These are phyloP conservation scores for Taurulus bubalis DNA, from an alignment of 2,113 vertebrate species.

Conservation along the genomic window DNA sequence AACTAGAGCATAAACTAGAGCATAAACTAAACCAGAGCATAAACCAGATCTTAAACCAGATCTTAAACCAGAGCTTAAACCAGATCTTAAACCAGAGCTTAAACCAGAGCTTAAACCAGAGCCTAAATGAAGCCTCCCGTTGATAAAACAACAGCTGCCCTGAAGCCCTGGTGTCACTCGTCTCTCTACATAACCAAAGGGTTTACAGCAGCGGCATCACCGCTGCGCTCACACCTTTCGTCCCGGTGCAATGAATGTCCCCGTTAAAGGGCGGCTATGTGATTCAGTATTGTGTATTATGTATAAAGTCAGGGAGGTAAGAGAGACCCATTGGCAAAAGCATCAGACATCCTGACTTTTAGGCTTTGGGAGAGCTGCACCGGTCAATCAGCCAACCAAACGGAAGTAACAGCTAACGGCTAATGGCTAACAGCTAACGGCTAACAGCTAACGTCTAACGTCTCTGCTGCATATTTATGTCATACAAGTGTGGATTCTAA, in stretches of 20 bases:
- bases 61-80: too few relatives aligned
- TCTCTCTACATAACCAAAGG: conserved; percentile 37
- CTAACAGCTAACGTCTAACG: too few relatives aligned
- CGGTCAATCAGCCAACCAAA: too few relatives aligned
- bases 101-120: too few relatives aligned
- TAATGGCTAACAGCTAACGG: too few relatives aligned
- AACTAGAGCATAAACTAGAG: too few relatives aligned
- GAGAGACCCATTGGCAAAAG: background rate
- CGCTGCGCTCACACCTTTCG: conserved; percentile 1
- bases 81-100: too few relatives aligned
- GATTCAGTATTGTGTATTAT: background rate
- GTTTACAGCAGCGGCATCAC: conserved; percentile 21
- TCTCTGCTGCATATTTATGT: background rate
- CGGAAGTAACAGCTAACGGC: too few relatives aligned
- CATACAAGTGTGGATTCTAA: background rate
- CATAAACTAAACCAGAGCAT: too few relatives aligned
- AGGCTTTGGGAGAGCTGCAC: background rate
- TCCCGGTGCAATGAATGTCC: background rate
- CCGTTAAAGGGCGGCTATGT: background rate
- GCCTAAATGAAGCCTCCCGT: too few relatives aligned
- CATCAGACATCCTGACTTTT: background rate
- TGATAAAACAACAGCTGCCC: conserved; percentile 58
- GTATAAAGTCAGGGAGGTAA: background rate
- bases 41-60: too few relatives aligned
- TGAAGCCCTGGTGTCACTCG: conserved; percentile 50